phyloP scores from a whole-genome alignment of 2,888 invertebrate genomes.

The Habrosyne pyritoides region DNA sequence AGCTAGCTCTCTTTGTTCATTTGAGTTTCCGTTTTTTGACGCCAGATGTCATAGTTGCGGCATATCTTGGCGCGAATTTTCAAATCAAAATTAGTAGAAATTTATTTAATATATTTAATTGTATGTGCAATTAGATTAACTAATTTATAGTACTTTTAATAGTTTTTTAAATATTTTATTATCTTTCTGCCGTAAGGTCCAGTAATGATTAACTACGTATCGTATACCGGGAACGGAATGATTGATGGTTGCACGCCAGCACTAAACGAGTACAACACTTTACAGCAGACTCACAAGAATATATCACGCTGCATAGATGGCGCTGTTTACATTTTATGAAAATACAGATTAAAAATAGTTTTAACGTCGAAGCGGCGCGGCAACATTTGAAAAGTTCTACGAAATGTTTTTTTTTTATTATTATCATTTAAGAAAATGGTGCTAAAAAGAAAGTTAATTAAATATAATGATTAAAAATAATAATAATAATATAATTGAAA shows the following conservation, averaged over 20 bases:
- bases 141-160: background rate
- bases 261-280: background rate
- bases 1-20: slow-evolving; percentile 81
- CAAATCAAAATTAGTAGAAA: slow-evolving; percentile 27
- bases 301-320: background rate
- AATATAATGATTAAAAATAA: no score
- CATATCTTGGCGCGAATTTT: slow-evolving; percentile 33
- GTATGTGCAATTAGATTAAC: background rate
- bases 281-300: background rate
- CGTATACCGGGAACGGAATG: no score
- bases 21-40: slow-evolving; percentile 45
- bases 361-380: background rate
- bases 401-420: background rate
- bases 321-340: background rate
- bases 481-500: no score
- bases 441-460: no score
- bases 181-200: background rate
- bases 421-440: background rate
- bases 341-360: background rate
- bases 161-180: background rate
- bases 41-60: slow-evolving; percentile 56
- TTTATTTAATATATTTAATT: background rate
- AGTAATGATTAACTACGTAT: no score
- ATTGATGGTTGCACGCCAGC: no score
- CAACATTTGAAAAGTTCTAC: background rate